Conservation (phyloP, 64 coral and sea anemone species). For the Stichodactyla mertensii region DNA sequence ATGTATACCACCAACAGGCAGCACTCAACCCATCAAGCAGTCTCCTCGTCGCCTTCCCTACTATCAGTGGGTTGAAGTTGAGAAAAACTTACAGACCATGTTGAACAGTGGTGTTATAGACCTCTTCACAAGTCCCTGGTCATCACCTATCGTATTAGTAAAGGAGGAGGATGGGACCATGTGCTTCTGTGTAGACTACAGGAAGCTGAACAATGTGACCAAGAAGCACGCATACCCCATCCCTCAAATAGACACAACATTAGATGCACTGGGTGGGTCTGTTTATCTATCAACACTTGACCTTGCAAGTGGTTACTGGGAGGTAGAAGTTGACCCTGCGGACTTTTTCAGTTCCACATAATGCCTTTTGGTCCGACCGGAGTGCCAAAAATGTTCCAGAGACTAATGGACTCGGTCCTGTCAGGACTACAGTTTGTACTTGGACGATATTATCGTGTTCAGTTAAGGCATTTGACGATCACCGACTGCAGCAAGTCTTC, state of each 20-base stretch:
- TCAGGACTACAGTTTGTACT: too few species aligned
- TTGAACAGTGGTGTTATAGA: constrained; percentile 15
- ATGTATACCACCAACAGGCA: constrained; percentile 27
- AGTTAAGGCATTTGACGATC: too few species aligned
- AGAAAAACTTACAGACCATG: constrained; percentile 5
- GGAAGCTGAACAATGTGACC: constrained; percentile 9
- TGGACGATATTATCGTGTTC: too few species aligned
- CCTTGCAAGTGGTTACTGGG: too few species aligned
- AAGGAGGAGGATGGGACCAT: background rate
- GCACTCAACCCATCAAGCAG: constrained; percentile 12
- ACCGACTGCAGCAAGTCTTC: too few species aligned
- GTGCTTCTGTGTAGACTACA: background rate
- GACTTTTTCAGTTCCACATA: too few species aligned
- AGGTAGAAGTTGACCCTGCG: too few species aligned
- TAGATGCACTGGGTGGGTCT: background rate
- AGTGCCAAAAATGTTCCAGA: too few species aligned
- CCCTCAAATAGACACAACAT: background rate
- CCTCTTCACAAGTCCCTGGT: constrained; percentile 15
- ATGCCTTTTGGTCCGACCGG: too few species aligned
- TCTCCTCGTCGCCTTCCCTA: background rate
- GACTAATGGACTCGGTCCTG: too few species aligned
- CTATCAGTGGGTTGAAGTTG: background rate
- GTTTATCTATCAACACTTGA: background rate
- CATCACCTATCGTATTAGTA: constrained; percentile 13
- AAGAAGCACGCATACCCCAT: constrained; percentile 13